Evolutionary conservation across 2,888 invertebrate species (phyloP).

Genomic region (Synanthedon vespiformis): DNA sequence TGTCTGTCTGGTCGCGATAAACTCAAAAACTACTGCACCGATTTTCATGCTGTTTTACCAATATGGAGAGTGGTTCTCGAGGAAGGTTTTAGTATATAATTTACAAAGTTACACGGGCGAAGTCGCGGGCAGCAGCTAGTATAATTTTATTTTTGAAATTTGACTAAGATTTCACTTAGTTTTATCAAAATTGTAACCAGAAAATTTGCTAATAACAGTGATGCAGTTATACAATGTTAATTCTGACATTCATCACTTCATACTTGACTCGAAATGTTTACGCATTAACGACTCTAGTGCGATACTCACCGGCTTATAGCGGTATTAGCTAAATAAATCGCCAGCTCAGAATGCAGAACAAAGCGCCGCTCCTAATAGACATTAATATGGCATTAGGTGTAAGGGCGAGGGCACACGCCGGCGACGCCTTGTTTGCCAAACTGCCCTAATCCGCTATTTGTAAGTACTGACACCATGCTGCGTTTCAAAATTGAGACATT

Average conservation of each 20-base stretch:
- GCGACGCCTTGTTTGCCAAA: constrained; percentile 70
- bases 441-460: constrained; percentile 71
- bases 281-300: constrained; percentile 13
- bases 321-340: constrained; percentile 52
- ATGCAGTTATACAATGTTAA: too few species aligned
- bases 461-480: constrained; percentile 27
- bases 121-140: too few species aligned
- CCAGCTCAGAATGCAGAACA: constrained; percentile 37
- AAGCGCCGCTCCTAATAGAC: constrained; percentile 57
- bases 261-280: background rate
- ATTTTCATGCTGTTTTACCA: too few species aligned
- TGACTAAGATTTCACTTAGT: too few species aligned
- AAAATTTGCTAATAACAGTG: too few species aligned
- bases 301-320: constrained; percentile 46
- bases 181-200: too few species aligned
- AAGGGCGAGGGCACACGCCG: constrained; percentile 54
- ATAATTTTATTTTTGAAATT: too few species aligned
- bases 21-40: too few species aligned
- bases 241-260: background rate
- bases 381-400: constrained; percentile 65
- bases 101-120: too few species aligned
- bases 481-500: background rate
- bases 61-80: too few species aligned
- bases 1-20: too few species aligned
- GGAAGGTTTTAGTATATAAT: too few species aligned